A percentile compares a stretch with the other conserved stretches of the same genome.
Evolutionary conservation across 64 coral and sea anemone genomes (phyloP).

Genomic region (Trachythela sp.): DNA sequence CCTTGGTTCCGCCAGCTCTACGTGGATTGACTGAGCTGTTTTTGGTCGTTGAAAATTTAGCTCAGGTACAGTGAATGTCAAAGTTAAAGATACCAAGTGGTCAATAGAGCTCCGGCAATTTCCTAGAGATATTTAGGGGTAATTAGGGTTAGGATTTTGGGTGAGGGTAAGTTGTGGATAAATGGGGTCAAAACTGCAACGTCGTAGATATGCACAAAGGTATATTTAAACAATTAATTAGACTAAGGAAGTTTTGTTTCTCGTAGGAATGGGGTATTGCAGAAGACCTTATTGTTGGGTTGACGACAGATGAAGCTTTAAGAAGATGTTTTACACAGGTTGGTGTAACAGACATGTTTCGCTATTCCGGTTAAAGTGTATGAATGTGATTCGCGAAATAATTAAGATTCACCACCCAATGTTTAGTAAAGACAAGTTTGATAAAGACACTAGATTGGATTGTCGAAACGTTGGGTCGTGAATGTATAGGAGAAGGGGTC

Average conservation of each 20-base stretch:
- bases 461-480: too few species aligned
- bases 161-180: background rate
- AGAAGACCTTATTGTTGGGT: conserved; percentile 92
- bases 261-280: conserved; percentile 95
- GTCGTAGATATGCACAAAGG: background rate
- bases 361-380: too few species aligned
- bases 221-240: too few species aligned
- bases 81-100: too few species aligned
- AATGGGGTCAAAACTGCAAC: background rate
- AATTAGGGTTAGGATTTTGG: background rate
- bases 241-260: too few species aligned
- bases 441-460: too few species aligned
- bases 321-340: conserved; percentile 93
- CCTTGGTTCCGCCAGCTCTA: conserved; percentile 76
- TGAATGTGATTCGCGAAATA: too few species aligned
- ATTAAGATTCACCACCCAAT: too few species aligned
- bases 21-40: conserved; percentile 90
- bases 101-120: too few species aligned
- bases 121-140: background rate
- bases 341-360: too few species aligned
- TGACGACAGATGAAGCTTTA: conserved; percentile 80
- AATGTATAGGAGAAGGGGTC: too few species aligned
- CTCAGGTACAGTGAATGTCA: conserved; percentile 85
- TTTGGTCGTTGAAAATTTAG: conserved; percentile 86
- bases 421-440: too few species aligned